These are phyloP conservation scores for Microctenopoma steveboyesi DNA, from an alignment of 2,797 vertebrate species.

Conservation along the genomic window DNA sequence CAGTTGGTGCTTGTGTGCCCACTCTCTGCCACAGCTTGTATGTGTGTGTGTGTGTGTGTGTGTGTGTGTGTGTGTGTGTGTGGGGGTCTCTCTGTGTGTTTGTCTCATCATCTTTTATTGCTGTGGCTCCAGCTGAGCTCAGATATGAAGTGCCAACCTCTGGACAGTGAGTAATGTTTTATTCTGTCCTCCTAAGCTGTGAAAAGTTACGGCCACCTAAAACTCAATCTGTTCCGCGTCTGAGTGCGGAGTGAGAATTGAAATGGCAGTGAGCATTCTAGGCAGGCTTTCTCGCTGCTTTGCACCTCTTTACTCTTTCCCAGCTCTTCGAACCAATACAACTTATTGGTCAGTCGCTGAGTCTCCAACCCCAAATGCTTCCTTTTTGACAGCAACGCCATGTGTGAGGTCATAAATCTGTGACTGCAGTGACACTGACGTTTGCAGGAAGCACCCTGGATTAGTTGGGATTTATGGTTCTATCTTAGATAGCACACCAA, in stretches of 20 bases:
- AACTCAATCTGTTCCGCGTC: constrained; percentile 61
- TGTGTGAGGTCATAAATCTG: constrained; percentile 82
- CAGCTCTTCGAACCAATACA: constrained; percentile 21
- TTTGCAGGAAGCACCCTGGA: constrained; percentile 74
- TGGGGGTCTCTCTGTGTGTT: constrained; percentile 8
- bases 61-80: constrained; percentile 19
- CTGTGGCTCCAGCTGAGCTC: constrained; percentile 59
- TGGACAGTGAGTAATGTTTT: constrained; percentile 61
- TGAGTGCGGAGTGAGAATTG: constrained; percentile 39
- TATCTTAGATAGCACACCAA: constrained; percentile 44
- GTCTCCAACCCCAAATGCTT: constrained; percentile 52
- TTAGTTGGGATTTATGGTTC: constrained; percentile 69
- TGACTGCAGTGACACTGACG: constrained; percentile 60
- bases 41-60: constrained; percentile 42
- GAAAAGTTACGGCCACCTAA: constrained; percentile 61
- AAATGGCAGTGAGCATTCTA: constrained; percentile 50
- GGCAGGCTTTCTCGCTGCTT: constrained; percentile 48
- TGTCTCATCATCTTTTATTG: constrained; percentile 44
- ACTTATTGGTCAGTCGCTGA: constrained; percentile 5
- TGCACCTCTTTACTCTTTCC: constrained; percentile 4
- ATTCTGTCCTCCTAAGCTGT: constrained; percentile 50
- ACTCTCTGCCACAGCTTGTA: constrained; percentile 68
- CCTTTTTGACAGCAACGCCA: constrained; percentile 67
- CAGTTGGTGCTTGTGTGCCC: constrained; percentile 77
- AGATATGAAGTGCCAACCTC: constrained; percentile 59